Base-by-base conservation (phyloP, 2,797 vertebrate genomes). In the Smutsia temminckii region DNA sequence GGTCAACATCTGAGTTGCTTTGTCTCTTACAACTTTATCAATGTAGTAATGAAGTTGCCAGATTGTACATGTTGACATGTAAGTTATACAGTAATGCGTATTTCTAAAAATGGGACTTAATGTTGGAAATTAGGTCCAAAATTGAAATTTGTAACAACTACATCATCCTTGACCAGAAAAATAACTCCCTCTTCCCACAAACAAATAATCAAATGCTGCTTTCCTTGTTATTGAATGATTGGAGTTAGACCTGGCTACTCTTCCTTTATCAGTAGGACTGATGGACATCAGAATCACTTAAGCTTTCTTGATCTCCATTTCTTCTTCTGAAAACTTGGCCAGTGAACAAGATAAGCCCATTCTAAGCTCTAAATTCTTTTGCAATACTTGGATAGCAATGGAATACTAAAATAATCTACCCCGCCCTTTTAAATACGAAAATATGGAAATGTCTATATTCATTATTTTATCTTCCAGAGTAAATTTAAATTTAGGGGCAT, bases 41-140 rank as follows among this genome's bases (percentile, higher is more conserved):
- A 8, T 63, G 16, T 63, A 49, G 46, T 27, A 40, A 75, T 10
- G 23, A 85, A 42, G 29, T 57, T 75, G 42, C 55, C 37, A 84
- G 75, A 92, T 46, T 74, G 8, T 61, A 53, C 7, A 11, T 49
- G 25, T 61, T 94, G 27, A 51, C 79, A 66, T 53, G 59, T 8
- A 37, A 68, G 37, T 6, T 63, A 66, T 4, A 16, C 13, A 86
- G 69, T 68, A 78, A 80, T 16, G 21, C 2, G 6, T 89, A 42
- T 77, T 92, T 95, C 34, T 79, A 84, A 92, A 93, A 89, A 71
- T n/a, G 81, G 51, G 85, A 93, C 25, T 91, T 53, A 74, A 53
- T 49, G 20, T 17, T 59, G 49, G 61, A 84, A 69, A 18, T 86
- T 83, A 91, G 2, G 4, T 74, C 27, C n/a, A 55, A 79, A 63